Conservation (phyloP, 2,888 invertebrate species). For the Drosophila kuntzei region DNA sequence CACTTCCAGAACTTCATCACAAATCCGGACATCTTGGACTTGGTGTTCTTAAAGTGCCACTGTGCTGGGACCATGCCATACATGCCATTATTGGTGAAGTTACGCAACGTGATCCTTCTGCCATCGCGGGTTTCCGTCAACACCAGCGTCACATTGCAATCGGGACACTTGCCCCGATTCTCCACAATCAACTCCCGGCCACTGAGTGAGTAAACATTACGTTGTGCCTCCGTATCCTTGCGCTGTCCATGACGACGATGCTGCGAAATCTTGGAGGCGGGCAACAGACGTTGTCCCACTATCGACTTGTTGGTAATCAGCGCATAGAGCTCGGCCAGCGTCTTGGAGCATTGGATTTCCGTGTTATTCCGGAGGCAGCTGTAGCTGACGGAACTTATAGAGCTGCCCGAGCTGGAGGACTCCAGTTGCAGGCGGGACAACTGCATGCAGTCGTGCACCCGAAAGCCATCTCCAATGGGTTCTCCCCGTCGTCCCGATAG, state of each 20-base stretch:
- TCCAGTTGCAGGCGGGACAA: conserved; percentile 87
- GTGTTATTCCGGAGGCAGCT: conserved; percentile 88
- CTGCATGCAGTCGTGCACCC: conserved; percentile 87
- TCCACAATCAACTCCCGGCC: conserved; percentile 89
- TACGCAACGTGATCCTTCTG: conserved; percentile 87
- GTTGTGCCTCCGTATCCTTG: conserved; percentile 87
- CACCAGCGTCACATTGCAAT: conserved; percentile 88
- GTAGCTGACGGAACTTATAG: conserved; percentile 85
- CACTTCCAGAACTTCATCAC: conserved; percentile 94
- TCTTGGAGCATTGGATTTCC: conserved; percentile 86
- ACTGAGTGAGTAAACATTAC: conserved; percentile 87
- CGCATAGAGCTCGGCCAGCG: conserved; percentile 85
- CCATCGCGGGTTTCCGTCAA: conserved; percentile 87
- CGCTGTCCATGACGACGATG: conserved; percentile 87
- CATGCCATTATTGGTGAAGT: conserved; percentile 88
- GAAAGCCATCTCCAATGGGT: conserved; percentile 88
- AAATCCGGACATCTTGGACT: conserved; percentile 89
- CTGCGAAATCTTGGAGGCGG: conserved; percentile 85
- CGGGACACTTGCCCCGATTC: conserved; percentile 90
- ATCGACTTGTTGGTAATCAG: conserved; percentile 85
- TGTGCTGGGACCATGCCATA: conserved; percentile 91
- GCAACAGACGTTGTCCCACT: conserved; percentile 76
- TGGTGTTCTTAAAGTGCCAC: conserved; percentile 86
- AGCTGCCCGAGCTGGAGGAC: conserved; percentile 4
- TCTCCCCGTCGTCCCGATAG: conserved; percentile 90